Conservation (phyloP, 2,113 vertebrate genomes). For the Oncorhynchus keta region DNA sequence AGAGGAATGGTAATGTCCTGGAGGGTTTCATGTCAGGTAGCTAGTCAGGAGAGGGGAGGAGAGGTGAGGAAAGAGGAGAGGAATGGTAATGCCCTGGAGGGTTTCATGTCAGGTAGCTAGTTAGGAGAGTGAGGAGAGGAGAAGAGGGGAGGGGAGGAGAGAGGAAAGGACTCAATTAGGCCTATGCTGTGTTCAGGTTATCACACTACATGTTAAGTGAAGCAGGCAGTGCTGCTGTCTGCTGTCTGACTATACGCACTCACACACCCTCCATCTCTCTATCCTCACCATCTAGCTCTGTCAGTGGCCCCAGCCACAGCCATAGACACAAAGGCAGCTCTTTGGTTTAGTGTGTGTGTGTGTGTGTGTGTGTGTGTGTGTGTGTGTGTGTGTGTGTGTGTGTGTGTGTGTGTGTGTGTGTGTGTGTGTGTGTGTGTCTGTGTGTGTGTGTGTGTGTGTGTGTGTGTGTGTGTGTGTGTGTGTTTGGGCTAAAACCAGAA, state of each 20-base stretch:
- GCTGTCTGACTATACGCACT: constrained; percentile 38
- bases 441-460: no score
- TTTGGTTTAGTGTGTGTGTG: no score
- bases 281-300: constrained; percentile 25
- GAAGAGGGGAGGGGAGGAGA: no score
- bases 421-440: no score
- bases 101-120: constrained; percentile 65
- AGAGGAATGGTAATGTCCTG: constrained; percentile 68
- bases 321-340: no score
- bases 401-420: no score
- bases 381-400: no score
- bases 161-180: constrained; percentile 65
- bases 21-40: constrained; percentile 68
- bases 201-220: constrained; percentile 60
- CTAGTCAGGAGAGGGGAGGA: constrained; percentile 39
- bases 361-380: no score
- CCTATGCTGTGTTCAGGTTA: constrained; percentile 63
- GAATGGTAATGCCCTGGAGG: constrained; percentile 69
- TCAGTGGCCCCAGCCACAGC: no score
- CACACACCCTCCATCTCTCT: constrained; percentile 39
- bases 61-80: constrained; percentile 6
- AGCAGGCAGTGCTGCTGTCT: constrained; percentile 43
- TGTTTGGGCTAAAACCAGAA: constrained; percentile 26
- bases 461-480: no score
- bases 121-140: no score